Conservation (phyloP, 1,140 invertebrate genomes). For the Pantala flavescens region DNA sequence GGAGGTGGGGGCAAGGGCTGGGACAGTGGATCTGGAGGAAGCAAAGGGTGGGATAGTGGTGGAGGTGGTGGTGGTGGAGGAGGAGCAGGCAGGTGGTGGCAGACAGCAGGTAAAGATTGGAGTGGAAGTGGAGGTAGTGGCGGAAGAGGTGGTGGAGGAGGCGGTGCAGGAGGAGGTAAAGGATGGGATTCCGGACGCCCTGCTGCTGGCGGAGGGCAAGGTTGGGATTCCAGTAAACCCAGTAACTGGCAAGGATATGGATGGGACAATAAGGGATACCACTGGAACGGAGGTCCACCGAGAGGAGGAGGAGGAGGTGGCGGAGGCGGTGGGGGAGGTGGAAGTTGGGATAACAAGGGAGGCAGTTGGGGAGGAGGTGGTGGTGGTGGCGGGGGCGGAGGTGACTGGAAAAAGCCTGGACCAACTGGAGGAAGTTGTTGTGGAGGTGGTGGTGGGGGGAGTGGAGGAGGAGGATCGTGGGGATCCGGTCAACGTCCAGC, state of each 20-base stretch:
- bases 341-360: not conserved
- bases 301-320: not conserved
- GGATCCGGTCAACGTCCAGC: not conserved
- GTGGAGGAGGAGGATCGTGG: not conserved
- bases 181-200: not conserved
- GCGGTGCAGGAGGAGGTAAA: not conserved
- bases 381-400: not conserved
- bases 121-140: not conserved
- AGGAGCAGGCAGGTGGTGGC: not conserved
- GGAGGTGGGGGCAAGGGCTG: not conserved
- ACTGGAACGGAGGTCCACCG: not conserved
- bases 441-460: not conserved
- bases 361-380: not conserved
- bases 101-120: not conserved
- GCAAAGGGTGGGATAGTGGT: not conserved
- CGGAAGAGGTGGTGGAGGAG: not conserved
- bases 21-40: not conserved
- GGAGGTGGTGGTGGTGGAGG: not conserved
- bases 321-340: not conserved
- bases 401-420: not conserved
- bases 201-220: not conserved
- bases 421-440: not conserved
- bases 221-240: not conserved
- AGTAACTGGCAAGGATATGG: not conserved
- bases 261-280: not conserved